These are phyloP conservation scores for Salticus scenicus DNA, from an alignment of 2,888 invertebrate species.

Conservation along the genomic window DNA sequence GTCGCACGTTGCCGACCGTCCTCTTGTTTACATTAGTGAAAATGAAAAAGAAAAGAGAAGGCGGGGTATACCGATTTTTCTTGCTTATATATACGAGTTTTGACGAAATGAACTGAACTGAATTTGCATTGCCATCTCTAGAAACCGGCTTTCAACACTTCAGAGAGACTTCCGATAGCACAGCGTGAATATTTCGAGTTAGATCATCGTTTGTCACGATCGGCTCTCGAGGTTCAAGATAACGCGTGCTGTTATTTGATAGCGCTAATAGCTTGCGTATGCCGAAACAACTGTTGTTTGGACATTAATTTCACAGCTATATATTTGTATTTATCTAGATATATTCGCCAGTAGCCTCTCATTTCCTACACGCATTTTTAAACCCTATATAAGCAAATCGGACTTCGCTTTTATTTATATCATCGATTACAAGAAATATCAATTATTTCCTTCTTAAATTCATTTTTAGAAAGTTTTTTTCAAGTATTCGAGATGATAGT, in stretches of 20 bases:
- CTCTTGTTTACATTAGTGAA: slow-evolving; percentile 55
- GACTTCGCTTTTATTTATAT: too few relatives aligned
- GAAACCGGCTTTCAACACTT: neutral
- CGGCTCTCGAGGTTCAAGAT: neutral
- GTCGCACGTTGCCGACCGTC: slow-evolving; percentile 18
- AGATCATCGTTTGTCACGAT: neutral
- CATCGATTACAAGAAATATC: too few relatives aligned
- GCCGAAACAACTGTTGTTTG: too few relatives aligned
- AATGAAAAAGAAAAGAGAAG: neutral
- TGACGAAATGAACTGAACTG: neutral
- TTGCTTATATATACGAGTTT: neutral
- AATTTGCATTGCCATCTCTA: neutral
- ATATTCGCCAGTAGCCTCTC: too few relatives aligned
- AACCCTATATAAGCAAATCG: too few relatives aligned
- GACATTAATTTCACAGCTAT: too few relatives aligned
- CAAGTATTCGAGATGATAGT: neutral
- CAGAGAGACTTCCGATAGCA: neutral
- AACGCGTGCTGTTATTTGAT: neutral
- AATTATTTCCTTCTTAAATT: too few relatives aligned
- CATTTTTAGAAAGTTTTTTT: too few relatives aligned
- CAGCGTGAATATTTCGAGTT: neutral
- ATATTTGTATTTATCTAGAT: too few relatives aligned
- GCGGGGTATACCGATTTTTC: neutral
- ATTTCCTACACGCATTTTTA: too few relatives aligned
- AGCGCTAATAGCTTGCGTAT: neutral